These are phyloP conservation scores for Leptinotarsa rubiginosa DNA, from an alignment of 2,888 invertebrate species.

Conservation along the genomic window DNA sequence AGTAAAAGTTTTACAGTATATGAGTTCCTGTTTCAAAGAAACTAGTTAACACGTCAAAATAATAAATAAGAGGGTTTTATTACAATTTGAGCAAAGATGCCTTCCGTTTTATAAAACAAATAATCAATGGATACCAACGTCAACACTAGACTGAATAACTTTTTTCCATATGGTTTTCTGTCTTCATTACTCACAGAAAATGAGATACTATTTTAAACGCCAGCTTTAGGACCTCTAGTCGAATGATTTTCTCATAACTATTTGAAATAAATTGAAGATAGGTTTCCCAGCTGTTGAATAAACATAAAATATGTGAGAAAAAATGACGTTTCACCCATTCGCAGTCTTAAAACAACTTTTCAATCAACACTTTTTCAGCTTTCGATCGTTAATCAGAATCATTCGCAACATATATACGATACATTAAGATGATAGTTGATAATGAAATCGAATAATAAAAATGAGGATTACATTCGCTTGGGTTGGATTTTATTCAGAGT, in stretches of 20 bases:
- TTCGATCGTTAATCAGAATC: conserved; percentile 7
- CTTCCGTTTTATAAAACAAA: no score
- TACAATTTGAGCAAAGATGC: no score
- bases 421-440: not conserved
- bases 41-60: no score
- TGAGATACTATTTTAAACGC: no score
- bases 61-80: no score
- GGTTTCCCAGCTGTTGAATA: not conserved
- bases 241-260: not conserved
- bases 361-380: conserved; percentile 3
- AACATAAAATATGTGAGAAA: not conserved
- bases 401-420: not conserved
- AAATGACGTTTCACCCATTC: not conserved
- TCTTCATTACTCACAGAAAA: no score
- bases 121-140: no score
- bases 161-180: no score
- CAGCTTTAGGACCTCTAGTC: not conserved
- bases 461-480: not conserved
- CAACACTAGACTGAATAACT: no score
- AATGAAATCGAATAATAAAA: conserved; percentile 14
- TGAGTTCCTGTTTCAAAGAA: no score
- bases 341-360: not conserved
- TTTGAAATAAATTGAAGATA: not conserved
- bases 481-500: not conserved
- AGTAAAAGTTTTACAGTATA: no score